A percentile compares a stretch with the other conserved stretches of the same genome.
phyloP scores from a whole-genome alignment of 2,888 invertebrate species.

The Morinoia aosen region DNA sequence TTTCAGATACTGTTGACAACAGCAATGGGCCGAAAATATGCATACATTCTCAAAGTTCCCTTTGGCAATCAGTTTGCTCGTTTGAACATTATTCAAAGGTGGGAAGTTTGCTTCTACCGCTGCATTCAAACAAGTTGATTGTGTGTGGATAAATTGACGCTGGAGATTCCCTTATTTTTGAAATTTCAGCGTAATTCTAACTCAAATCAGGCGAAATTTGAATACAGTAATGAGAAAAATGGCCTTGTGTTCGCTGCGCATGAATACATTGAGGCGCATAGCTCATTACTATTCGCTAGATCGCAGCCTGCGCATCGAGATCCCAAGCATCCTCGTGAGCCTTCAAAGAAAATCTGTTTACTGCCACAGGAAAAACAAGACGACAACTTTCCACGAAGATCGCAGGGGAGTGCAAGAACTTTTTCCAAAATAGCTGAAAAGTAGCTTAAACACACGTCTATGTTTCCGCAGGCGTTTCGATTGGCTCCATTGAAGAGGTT shows the following conservation, averaged over 20 bases:
- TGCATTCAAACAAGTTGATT: not conserved
- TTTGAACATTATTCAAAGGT: not conserved
- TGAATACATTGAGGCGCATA: not conserved
- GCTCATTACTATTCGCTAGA: not conserved
- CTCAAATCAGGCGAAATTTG: not conserved
- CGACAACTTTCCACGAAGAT: not conserved
- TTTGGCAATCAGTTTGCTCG: not conserved
- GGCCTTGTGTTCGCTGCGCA: not conserved
- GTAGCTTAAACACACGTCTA: constrained; percentile 25
- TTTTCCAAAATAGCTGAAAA: not conserved
- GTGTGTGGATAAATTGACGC: not conserved
- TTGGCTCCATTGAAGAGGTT: constrained; percentile 9
- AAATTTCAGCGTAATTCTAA: not conserved
- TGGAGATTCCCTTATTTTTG: not conserved
- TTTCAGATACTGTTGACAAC: not conserved
- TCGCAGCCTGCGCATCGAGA: not conserved
- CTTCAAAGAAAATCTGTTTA: constrained; percentile 7
- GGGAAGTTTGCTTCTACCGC: not conserved
- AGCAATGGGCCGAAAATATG: not conserved
- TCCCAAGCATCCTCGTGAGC: not conserved
- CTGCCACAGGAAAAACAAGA: not conserved
- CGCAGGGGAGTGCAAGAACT: not conserved
- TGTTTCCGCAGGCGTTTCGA: not conserved
- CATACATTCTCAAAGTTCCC: not conserved
- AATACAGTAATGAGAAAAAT: constrained; percentile 2